phyloP scores from a whole-genome alignment of 1,140 invertebrate species.

The Chlorops oryzae region DNA sequence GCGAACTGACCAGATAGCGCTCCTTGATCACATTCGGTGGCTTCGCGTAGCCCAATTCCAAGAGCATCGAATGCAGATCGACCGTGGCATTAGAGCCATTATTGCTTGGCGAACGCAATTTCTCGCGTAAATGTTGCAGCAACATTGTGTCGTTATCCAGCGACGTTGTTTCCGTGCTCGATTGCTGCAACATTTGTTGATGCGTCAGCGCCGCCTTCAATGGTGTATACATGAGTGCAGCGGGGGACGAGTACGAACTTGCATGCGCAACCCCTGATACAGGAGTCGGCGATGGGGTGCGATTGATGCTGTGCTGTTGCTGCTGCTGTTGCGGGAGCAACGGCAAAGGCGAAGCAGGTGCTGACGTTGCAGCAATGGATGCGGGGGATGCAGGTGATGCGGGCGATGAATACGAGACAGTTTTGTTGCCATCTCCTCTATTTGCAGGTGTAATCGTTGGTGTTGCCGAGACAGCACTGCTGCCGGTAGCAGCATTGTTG shows the following conservation, averaged over 20 bases:
- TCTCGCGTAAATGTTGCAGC: conserved; percentile 32
- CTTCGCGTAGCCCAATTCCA: conserved; percentile 18
- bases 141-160: conserved; percentile 28
- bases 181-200: conserved; percentile 28
- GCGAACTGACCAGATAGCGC: conserved; percentile 38
- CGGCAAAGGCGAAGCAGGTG: too few species aligned
- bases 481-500: too few species aligned
- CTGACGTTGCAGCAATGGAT: too few species aligned
- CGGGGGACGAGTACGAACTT: background rate
- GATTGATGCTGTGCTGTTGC: conserved; percentile 6
- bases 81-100: too few species aligned
- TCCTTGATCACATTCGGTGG: conserved; percentile 34
- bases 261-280: background rate
- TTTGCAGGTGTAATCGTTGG: too few species aligned
- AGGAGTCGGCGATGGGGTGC: conserved; percentile 10
- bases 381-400: conserved; percentile 14
- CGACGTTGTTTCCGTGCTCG: conserved; percentile 17
- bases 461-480: too few species aligned
- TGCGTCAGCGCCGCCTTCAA: conserved; percentile 31
- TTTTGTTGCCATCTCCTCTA: too few species aligned
- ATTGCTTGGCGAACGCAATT: conserved; percentile 32
- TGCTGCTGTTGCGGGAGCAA: conserved; percentile 11
- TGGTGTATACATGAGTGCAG: conserved; percentile 25
- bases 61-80: conserved; percentile 29
- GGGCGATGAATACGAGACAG: conserved; percentile 25